These are phyloP conservation scores for Mesochorus sp. DNA, from an alignment of 2,888 invertebrate genomes.

Conservation along the genomic window DNA sequence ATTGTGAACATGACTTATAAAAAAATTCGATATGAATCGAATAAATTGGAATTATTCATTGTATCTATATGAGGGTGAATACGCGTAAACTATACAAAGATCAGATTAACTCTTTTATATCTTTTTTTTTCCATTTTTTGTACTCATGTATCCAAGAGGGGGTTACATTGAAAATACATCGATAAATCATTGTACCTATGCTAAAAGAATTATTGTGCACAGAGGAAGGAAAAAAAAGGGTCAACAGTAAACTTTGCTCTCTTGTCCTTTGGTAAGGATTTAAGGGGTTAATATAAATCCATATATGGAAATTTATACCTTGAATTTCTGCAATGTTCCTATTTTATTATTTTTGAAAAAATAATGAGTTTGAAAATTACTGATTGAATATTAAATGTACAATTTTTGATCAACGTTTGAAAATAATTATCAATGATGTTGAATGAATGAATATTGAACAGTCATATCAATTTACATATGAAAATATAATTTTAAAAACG, in stretches of 20 bases:
- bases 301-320: too few species aligned
- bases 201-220: not conserved
- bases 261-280: not conserved
- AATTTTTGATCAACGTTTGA: too few species aligned
- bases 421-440: too few species aligned
- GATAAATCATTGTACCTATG: not conserved
- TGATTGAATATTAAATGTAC: too few species aligned
- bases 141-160: not conserved
- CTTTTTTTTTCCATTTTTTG: too few species aligned
- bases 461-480: too few species aligned
- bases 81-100: conserved; percentile 15
- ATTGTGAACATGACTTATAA: not conserved
- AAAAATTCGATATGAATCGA: too few species aligned
- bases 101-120: conserved; percentile 25
- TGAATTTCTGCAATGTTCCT: not conserved
- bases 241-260: not conserved
- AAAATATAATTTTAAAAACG: not conserved
- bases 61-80: not conserved
- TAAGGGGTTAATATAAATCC: too few species aligned
- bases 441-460: too few species aligned
- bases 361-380: not conserved
- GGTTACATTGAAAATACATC: conserved; percentile 5
- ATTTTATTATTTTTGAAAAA: not conserved
- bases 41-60: too few species aligned
- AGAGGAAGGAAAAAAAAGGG: not conserved